phyloP scores from a whole-genome alignment of 1,140 invertebrate species.

The Harpegnathos saltator region DNA sequence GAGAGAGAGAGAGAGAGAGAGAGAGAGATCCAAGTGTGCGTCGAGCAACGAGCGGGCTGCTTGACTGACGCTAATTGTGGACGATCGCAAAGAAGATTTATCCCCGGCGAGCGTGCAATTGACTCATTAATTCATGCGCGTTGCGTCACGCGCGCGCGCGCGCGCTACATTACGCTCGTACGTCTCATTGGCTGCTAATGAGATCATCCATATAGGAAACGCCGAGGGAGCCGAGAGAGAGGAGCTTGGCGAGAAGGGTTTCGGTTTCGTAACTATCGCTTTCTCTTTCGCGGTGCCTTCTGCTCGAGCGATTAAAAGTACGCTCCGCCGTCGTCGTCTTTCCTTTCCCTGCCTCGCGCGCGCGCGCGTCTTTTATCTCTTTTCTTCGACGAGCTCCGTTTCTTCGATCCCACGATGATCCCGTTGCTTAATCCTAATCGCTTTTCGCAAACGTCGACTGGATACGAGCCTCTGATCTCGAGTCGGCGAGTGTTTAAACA shows the following conservation, averaged over 20 bases:
- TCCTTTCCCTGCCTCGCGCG: constrained; percentile 1
- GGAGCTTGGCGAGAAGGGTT: constrained; percentile 18
- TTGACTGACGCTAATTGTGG: constrained; percentile 73
- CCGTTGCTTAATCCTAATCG: constrained; percentile 2
- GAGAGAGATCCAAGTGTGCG: constrained; percentile 36
- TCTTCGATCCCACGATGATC: neutral
- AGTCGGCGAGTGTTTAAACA: neutral
- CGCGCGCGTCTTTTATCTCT: neutral
- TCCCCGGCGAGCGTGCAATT: constrained; percentile 64
- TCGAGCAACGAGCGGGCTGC: constrained; percentile 17
- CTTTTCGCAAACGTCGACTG: neutral
- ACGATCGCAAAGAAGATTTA: constrained; percentile 72
- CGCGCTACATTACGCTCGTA: constrained; percentile 60
- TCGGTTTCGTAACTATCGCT: constrained; percentile 52
- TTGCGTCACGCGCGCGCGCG: constrained; percentile 67
- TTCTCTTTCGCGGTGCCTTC: neutral
- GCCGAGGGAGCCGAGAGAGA: constrained; percentile 24
- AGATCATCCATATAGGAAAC: constrained; percentile 63
- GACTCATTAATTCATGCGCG: constrained; percentile 72
- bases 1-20: too few species aligned
- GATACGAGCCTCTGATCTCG: constrained; percentile 5
- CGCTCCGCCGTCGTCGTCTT: constrained; percentile 33
- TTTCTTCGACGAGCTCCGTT: neutral
- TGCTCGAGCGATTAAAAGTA: constrained; percentile 44
- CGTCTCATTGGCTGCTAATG: constrained; percentile 71